Evolutionary conservation across 1,140 invertebrate species (phyloP).

Genomic region (Charaxes varanes): DNA sequence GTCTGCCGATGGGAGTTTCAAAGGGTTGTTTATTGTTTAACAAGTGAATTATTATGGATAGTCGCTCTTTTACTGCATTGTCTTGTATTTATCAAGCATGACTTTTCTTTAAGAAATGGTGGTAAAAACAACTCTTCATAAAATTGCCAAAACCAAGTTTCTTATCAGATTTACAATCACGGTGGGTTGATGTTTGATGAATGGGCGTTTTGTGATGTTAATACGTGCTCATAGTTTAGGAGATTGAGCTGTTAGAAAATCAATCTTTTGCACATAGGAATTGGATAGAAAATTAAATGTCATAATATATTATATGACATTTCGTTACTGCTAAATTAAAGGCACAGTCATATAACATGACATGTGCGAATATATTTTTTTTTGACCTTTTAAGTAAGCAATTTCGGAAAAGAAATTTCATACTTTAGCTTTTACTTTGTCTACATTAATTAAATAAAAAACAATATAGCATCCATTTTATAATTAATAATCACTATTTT

Average conservation of each 20-base stretch:
- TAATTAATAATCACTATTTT: no score
- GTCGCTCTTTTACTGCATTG: no score
- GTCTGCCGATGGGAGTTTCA: no score
- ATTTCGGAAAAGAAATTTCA: no score
- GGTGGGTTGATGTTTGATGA: conserved; percentile 51
- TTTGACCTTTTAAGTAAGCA: no score
- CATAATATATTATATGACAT: not conserved
- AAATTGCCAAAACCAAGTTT: conserved; percentile 19
- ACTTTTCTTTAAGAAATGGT: no score
- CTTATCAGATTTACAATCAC: conserved; percentile 50
- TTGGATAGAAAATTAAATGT: conserved; percentile 1
- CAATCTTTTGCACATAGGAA: conserved; percentile 1
- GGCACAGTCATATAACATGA: conserved; percentile 10
- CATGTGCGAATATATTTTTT: conserved; percentile 10
- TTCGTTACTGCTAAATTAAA: not conserved
- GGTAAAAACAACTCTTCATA: conserved; percentile 33
- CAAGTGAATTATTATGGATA: no score
- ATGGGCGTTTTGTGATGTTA: conserved; percentile 65
- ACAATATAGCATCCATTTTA: no score
- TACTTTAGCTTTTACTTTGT: no score
- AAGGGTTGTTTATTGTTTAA: no score
- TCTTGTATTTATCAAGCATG: no score
- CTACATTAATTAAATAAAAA: no score
- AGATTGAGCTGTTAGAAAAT: conserved; percentile 4
- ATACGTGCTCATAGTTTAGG: conserved; percentile 25